Percentiles rank a stretch among this genome's conserved stretches.
Evolutionary conservation across 2,113 vertebrate species (phyloP).

Genomic region (Hippocampus abdominalis): DNA sequence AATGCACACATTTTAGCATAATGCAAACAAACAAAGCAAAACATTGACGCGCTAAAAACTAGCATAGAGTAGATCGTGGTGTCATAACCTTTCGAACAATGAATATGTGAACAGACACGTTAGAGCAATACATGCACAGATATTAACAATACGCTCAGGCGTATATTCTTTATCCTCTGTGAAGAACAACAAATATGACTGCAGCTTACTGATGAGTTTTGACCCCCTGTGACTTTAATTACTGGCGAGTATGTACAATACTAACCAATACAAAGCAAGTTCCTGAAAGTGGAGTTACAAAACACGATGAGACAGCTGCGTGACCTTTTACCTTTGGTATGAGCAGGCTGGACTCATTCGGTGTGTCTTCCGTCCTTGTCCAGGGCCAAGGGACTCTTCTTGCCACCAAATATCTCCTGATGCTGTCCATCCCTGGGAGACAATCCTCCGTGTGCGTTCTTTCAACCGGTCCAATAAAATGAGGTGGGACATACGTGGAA

Average conservation of each 20-base stretch:
- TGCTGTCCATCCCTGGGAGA: slow-evolving; percentile 40
- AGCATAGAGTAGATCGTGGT: too few relatives aligned
- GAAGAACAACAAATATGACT: neutral
- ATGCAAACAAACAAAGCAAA: too few relatives aligned
- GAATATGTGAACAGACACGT: neutral
- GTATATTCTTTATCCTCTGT: neutral
- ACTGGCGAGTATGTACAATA: neutral
- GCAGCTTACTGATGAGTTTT: neutral
- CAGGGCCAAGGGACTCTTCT: slow-evolving; percentile 47
- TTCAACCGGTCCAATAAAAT: slow-evolving; percentile 11
- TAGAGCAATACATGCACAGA: neutral
- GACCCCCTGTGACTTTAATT: neutral
- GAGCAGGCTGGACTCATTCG: slow-evolving; percentile 71
- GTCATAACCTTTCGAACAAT: too few relatives aligned
- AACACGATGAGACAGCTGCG: neutral
- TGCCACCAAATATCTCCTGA: slow-evolving; percentile 41
- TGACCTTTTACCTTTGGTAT: slow-evolving; percentile 77
- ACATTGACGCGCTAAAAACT: too few relatives aligned
- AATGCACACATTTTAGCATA: too few relatives aligned
- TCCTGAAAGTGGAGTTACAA: neutral
- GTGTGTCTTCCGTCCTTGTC: slow-evolving; percentile 19
- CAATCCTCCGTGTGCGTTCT: slow-evolving; percentile 2
- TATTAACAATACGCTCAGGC: too few relatives aligned
- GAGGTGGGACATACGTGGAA: slow-evolving; percentile 7
- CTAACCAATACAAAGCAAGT: neutral